phyloP scores from a whole-genome alignment of 2,888 invertebrate species.

The Anagyrus pseudococci region DNA sequence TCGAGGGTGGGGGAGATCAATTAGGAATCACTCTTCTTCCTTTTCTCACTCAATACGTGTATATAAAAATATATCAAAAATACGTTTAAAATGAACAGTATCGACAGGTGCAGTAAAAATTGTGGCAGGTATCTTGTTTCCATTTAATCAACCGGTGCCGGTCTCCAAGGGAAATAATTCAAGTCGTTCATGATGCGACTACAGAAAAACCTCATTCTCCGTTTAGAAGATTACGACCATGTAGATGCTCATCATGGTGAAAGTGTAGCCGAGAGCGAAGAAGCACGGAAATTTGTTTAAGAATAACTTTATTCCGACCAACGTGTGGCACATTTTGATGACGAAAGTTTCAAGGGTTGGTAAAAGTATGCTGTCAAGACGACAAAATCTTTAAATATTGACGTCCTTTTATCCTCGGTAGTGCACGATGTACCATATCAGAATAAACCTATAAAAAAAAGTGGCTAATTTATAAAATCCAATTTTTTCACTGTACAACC shows the following conservation, averaged over 20 bases:
- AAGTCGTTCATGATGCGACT: background rate
- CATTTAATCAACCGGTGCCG: constrained; percentile 1
- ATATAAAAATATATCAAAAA: constrained; percentile 30
- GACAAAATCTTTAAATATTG: background rate
- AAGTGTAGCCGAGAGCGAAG: constrained; percentile 15
- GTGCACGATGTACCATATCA: background rate
- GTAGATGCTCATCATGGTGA: constrained; percentile 25
- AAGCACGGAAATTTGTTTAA: background rate
- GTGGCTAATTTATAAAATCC: too few species aligned
- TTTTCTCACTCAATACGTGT: constrained; percentile 4
- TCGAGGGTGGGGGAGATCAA: background rate
- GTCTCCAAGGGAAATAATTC: constrained; percentile 6
- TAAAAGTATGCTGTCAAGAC: background rate
- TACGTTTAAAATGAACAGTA: constrained; percentile 14
- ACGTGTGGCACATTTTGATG: constrained; percentile 3
- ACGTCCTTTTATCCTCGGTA: background rate
- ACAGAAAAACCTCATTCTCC: constrained; percentile 11
- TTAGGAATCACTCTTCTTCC: background rate
- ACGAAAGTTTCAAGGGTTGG: background rate
- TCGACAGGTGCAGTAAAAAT: constrained; percentile 13
- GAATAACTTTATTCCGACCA: constrained; percentile 11
- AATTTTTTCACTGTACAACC: too few species aligned
- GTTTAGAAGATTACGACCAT: constrained; percentile 8
- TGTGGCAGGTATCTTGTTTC: constrained; percentile 6
- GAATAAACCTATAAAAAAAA: too few species aligned